Evolutionary conservation across 2,888 invertebrate genomes (phyloP).

Genomic region (Ditylenchus weischeri): DNA sequence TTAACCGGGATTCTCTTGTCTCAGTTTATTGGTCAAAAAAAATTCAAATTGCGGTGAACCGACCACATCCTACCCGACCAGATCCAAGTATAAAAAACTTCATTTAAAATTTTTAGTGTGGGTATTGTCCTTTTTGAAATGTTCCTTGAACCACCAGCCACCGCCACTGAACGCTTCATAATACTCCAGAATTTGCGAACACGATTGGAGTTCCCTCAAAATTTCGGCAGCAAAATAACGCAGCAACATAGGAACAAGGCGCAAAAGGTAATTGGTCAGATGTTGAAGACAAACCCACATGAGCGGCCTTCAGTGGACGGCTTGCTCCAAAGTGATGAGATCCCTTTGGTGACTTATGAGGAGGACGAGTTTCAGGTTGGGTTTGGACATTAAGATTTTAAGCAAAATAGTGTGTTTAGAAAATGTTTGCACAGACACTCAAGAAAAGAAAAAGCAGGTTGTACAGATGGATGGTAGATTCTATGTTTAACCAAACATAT

Average conservation of each 20-base stretch:
- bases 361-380: slow-evolving; percentile 39
- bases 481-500: slow-evolving; percentile 34
- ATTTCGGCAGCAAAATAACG: slow-evolving; percentile 26
- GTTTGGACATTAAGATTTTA: not conserved
- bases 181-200: slow-evolving; percentile 65
- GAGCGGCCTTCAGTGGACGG: slow-evolving; percentile 40
- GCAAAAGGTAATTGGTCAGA: slow-evolving; percentile 34
- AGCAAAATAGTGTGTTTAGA: slow-evolving; percentile 16
- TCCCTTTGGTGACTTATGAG: slow-evolving; percentile 43
- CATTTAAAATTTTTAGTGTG: slow-evolving; percentile 30
- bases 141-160: slow-evolving; percentile 79
- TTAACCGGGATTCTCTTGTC: no score
- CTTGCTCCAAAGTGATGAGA: slow-evolving; percentile 40
- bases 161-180: slow-evolving; percentile 83
- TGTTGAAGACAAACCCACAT: slow-evolving; percentile 39
- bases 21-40: no score
- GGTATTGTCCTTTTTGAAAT: slow-evolving; percentile 69
- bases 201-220: slow-evolving; percentile 22
- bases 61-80: no score
- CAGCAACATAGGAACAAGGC: slow-evolving; percentile 21
- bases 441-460: slow-evolving; percentile 31
- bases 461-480: slow-evolving; percentile 33
- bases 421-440: slow-evolving; percentile 25
- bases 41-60: no score
- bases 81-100: not conserved